Evolutionary conservation across 2,888 invertebrate genomes (phyloP), one percentile per base, ranked within the genome.

Genomic region (Lasioglossum pauxillum): DNA sequence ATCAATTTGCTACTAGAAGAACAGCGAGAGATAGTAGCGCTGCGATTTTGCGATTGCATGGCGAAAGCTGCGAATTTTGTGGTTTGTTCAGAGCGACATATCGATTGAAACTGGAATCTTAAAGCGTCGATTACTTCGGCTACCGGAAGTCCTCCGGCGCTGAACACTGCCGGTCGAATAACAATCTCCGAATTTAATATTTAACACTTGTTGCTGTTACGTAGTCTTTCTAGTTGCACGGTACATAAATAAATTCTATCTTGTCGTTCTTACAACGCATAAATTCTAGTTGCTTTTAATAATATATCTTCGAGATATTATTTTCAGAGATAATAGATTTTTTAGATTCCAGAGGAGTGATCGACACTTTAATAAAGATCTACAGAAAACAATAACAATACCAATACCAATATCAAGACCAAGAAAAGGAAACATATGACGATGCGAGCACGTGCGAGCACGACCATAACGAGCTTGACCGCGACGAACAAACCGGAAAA

Each of bases 401-500:
- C 49, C 23, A 38, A 49, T 19, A 3, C n/a, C 27, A 64, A 60
- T 27, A 69, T 38, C 5, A 57, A 49, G 38, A 77, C n/a, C 57
- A 44, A 19, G 57, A 53, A 53, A 74, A 35, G 23, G 64, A 67
- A 71, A 53, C 41, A 49, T 35, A 78, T 41, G 41, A 38, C 69
- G 69, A 23, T 53, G 73, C 64, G 72, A 31, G 49, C 60, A 35
- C 35, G 64, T 27, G n/a, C 41, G 19, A 35, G 38, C 38, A 69
- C 69, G 69, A 69, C 69, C 31, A 46, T 69, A 27, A 16, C 12
- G 27, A 7, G 23, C 53, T 67, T 2, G 69, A 60, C 72, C 69
- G 49, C 35, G n/a, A 72, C 75, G 75, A 83, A 83, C 82, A 83
- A 82, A 72, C 71, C 71, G 38, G 38, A 53, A 3, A 31, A 44